phyloP scores from a whole-genome alignment of 1,140 invertebrate genomes.

The Megalopta genalis region DNA sequence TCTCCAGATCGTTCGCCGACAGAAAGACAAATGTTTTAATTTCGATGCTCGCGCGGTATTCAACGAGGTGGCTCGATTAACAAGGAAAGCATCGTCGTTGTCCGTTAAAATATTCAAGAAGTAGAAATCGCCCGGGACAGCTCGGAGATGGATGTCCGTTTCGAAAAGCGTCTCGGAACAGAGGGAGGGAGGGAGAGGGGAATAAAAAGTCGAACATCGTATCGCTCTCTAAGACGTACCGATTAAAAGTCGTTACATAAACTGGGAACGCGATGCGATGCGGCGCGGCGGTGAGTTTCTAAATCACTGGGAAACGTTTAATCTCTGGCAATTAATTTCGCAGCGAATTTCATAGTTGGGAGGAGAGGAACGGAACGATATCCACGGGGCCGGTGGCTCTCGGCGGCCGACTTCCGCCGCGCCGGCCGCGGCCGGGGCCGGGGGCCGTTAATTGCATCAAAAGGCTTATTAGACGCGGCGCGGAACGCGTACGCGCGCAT shows the following conservation, averaged over 20 bases:
- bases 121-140: too few species aligned
- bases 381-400: not conserved
- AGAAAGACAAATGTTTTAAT: too few species aligned
- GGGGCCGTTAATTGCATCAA: constrained; percentile 28
- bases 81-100: too few species aligned
- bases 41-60: too few species aligned
- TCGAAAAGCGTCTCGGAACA: not conserved
- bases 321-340: constrained; percentile 13
- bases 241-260: not conserved
- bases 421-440: constrained; percentile 4
- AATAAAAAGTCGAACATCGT: not conserved
- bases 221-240: not conserved
- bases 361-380: not conserved
- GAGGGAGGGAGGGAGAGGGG: not conserved
- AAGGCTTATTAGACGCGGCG: constrained; percentile 40
- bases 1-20: too few species aligned
- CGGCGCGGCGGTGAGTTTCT: not conserved
- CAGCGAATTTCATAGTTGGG: not conserved
- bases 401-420: constrained; percentile 23
- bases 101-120: too few species aligned
- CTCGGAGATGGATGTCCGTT: not conserved
- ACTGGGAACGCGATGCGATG: too few species aligned
- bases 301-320: not conserved
- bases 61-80: too few species aligned
- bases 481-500: constrained; percentile 14